Conservation (phyloP, 2,113 vertebrate species). For the Melanocharis versteri region DNA sequence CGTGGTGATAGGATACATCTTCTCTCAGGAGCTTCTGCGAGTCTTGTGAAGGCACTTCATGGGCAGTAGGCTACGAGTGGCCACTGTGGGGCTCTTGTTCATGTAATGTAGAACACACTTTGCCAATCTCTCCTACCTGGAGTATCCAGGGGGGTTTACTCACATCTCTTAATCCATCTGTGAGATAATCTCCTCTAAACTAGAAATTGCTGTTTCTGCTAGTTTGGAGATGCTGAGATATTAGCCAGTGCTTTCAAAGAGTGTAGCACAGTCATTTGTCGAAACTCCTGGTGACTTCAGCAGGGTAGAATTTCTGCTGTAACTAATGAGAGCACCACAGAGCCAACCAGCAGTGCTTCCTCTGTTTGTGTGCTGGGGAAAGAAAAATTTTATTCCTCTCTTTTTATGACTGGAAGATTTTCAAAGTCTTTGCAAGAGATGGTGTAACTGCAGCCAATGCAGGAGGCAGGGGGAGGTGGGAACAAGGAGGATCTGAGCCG, state of each 20-base stretch:
- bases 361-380: not conserved
- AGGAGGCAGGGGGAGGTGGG: not conserved
- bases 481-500: not conserved
- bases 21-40: not conserved
- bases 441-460: not conserved
- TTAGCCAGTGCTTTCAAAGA: not conserved
- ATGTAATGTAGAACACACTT: not conserved
- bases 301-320: not conserved
- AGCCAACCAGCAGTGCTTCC: not conserved
- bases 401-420: not conserved
- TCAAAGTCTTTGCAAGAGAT: not conserved
- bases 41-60: not conserved
- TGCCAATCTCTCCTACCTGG: not conserved
- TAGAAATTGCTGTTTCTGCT: not conserved
- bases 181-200: not conserved
- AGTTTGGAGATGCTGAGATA: not conserved
- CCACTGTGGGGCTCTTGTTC: not conserved
- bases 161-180: not conserved
- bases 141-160: not conserved
- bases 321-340: not conserved
- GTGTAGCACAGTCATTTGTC: not conserved
- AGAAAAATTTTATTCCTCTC: not conserved
- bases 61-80: accelerated
- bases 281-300: not conserved
- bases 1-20: not conserved